phyloP scores from a whole-genome alignment of 2,113 vertebrate species.

The Phylloscopus trochilus region DNA sequence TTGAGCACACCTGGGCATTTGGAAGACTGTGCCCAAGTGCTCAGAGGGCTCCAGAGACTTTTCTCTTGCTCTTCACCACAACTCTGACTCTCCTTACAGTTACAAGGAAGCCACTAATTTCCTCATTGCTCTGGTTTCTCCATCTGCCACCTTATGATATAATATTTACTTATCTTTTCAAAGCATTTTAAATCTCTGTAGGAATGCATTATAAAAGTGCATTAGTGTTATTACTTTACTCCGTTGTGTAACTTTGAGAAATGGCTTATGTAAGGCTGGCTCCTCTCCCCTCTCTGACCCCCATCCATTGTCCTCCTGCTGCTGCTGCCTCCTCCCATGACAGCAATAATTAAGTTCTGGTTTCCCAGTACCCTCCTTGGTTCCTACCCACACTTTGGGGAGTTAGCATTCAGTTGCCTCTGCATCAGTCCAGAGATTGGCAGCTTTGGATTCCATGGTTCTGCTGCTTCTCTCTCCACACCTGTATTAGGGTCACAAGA shows the following conservation, averaged over 20 bases:
- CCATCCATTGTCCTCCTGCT: neutral
- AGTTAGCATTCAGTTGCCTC: neutral
- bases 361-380: neutral
- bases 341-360: neutral
- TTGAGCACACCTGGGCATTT: neutral
- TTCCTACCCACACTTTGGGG: neutral
- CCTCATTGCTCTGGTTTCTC: neutral
- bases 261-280: neutral
- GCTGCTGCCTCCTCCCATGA: neutral
- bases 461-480: neutral
- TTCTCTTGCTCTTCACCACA: neutral
- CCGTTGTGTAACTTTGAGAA: constrained; percentile 13
- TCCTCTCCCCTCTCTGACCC: neutral
- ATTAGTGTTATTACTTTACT: constrained; percentile 40
- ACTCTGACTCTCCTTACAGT: neutral
- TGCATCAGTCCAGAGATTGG: neutral
- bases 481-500: neutral
- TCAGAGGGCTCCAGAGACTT: neutral
- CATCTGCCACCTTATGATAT: constrained; percentile 9
- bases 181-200: constrained; percentile 31
- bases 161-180: constrained; percentile 34
- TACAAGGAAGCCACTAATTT: neutral
- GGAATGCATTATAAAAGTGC: constrained; percentile 34
- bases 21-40: neutral
- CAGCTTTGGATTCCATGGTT: neutral